Conservation (phyloP, 1,140 invertebrate species). For the Saccostrea echinata region DNA sequence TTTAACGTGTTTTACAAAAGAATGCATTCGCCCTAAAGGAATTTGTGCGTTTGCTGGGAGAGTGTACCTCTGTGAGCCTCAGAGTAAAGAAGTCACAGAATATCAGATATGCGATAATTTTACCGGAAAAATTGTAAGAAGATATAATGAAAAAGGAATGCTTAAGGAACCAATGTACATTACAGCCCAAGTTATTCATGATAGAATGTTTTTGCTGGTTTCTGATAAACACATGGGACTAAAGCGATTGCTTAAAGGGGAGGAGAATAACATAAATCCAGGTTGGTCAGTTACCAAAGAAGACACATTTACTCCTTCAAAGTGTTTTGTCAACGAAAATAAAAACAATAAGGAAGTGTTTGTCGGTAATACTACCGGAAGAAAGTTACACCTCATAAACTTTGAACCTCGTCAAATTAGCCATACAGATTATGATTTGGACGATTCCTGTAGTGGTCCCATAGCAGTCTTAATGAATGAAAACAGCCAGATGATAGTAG, state of each 20-base stretch:
- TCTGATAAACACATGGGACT: neutral
- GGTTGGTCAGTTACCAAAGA: conserved; percentile 5
- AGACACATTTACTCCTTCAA: neutral
- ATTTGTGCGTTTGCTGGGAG: conserved; percentile 1
- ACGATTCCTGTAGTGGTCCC: neutral
- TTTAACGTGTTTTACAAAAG: neutral
- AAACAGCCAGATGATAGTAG: neutral
- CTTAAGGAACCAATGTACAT: neutral
- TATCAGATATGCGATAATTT: conserved; percentile 3
- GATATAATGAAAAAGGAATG: neutral
- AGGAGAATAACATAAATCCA: neutral
- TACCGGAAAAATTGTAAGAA: neutral
- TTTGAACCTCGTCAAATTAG: neutral
- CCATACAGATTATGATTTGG: neutral
- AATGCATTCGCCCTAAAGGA: neutral
- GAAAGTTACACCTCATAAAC: neutral
- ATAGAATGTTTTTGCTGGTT: neutral
- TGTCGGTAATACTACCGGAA: neutral
- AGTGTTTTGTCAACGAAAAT: neutral
- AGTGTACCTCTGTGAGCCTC: neutral
- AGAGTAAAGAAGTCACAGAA: neutral
- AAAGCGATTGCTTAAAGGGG: neutral
- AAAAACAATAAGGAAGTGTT: neutral
- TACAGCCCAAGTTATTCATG: neutral
- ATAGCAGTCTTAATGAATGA: neutral